Evolutionary conservation across 2,113 vertebrate species (phyloP).

Genomic region (Pterocles burchelli): DNA sequence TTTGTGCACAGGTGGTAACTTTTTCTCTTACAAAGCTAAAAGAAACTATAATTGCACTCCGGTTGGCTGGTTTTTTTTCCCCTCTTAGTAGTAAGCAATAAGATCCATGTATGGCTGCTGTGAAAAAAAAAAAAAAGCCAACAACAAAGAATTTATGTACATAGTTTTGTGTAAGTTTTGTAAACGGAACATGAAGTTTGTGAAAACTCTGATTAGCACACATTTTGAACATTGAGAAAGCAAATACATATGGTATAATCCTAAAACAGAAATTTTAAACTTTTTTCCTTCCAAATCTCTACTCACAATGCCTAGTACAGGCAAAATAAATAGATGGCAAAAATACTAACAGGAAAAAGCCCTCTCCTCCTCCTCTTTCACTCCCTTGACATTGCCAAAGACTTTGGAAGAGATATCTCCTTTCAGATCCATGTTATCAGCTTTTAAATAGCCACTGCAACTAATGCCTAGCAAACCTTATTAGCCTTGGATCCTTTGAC

Average conservation of each 20-base stretch:
- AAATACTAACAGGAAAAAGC: not conserved
- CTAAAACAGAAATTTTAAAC: not conserved
- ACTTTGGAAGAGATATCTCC: not conserved
- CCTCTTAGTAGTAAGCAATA: not conserved
- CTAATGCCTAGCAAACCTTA: not conserved
- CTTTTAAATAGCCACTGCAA: not conserved
- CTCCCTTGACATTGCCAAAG: not conserved
- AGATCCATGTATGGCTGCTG: not conserved
- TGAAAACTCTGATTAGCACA: not conserved
- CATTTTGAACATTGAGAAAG: not conserved
- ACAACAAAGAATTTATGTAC: not conserved
- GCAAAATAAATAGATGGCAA: not conserved
- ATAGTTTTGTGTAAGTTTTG: not conserved
- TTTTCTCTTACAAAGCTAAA: not conserved
- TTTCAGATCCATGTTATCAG: not conserved
- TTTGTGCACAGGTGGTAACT: not conserved
- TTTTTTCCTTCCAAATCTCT: not conserved
- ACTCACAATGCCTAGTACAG: not conserved
- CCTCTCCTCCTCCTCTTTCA: not conserved
- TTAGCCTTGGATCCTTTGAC: not conserved
- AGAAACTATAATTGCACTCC: not conserved
- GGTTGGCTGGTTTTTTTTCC: not conserved
- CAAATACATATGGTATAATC: not conserved
- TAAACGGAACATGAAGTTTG: not conserved
- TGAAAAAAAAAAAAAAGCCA: not conserved